Percentiles rank a stretch among this genome's conserved stretches.
Conservation (phyloP, 1,140 invertebrate genomes). For the Lasaia peninsularis region DNA sequence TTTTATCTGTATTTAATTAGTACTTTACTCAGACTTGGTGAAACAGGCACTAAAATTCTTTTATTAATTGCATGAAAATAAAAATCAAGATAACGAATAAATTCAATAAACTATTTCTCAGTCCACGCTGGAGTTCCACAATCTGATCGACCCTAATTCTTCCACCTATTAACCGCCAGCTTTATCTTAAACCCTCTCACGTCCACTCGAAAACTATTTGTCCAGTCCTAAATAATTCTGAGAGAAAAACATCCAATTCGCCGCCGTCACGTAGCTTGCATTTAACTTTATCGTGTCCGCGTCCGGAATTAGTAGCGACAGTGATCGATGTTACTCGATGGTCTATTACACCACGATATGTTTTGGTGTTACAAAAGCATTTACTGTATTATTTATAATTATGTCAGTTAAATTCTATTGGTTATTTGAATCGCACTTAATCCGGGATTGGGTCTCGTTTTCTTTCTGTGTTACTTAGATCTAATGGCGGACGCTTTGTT, state of each 20-base stretch:
- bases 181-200: constrained; percentile 49
- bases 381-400: neutral
- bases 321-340: constrained; percentile 46
- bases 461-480: no score
- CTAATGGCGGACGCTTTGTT: no score
- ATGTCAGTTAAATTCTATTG: neutral
- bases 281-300: constrained; percentile 48
- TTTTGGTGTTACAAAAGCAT: constrained; percentile 24
- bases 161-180: constrained; percentile 38
- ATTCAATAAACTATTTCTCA: constrained; percentile 9
- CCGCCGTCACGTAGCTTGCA: constrained; percentile 41
- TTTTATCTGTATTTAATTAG: no score
- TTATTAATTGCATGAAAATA: no score
- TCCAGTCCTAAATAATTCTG: constrained; percentile 47
- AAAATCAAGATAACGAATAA: neutral
- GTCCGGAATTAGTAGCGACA: constrained; percentile 55
- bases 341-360: constrained; percentile 31
- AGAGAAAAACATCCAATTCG: constrained; percentile 47
- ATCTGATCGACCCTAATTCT: constrained; percentile 32
- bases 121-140: constrained; percentile 4
- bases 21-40: no score
- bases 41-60: no score
- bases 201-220: constrained; percentile 54
- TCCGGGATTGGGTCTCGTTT: no score
- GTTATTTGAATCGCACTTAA: no score